Base-by-base conservation (phyloP, 2,797 vertebrate species). In the Heliangelus exortis region DNA sequence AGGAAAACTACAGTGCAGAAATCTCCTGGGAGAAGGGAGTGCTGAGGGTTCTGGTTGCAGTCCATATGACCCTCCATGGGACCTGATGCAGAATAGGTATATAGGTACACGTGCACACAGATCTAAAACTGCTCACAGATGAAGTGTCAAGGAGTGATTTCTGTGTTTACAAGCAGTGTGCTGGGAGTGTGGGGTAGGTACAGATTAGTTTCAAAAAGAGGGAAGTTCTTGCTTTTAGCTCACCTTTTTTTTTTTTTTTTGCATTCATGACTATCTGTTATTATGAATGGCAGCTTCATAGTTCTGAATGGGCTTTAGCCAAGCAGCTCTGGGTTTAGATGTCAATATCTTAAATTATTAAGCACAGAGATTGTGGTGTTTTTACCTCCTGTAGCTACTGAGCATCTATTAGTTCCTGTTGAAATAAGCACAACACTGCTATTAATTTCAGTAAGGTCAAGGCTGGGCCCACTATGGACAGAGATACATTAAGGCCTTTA, bases 371-470 rank as follows among this genome's bases (percentile, higher is more conserved):
- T 19, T 0, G 0, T 9, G 13, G 3, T 58, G 34, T 78, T 89
- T 75, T 39, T 76, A 26, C 47, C n/a, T 63, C 45, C 33, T 48
- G 18, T 25, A 76, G 29, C 62, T 72, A 28, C 33, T 45, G 73
- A 74, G 75, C 17, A 15, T 87, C 65, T 34, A 19, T 72, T 71
- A 78, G 61, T 39, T 85, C 68, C 67, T 92, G 29, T 63, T 51
- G 77, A 90, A 96, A 91, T 55, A 81, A 88, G 29, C n/a, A 74
- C 53, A 63, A 19, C 29, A 26, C 6, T 59, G 15, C 43, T 59
- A 62, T 84, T 89, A 39, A 47, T 92, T 86, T 79, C 71, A 87
- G 77, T 65, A 50, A 88, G 53, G 77, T 89, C 83, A 89, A 88
- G 74, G 36, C 57, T 61, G 23, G 48, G 67, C 90, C 59, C 41